Conservation (phyloP, 2,113 vertebrate genomes). For the Xyrauchen texanus region DNA sequence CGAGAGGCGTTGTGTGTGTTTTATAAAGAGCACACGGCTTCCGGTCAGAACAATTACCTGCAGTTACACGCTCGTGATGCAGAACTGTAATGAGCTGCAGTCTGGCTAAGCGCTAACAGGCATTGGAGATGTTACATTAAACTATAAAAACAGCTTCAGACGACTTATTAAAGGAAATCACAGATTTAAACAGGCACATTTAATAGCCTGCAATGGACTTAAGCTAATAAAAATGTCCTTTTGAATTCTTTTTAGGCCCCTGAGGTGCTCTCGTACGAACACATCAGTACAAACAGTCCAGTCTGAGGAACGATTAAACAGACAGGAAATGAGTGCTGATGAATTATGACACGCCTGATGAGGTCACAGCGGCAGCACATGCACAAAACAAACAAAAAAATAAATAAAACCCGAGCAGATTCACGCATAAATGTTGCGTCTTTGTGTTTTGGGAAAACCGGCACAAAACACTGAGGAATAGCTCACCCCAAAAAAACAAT, state of each 20-base stretch:
- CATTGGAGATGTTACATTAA: constrained; percentile 8
- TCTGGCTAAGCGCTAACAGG: constrained; percentile 3
- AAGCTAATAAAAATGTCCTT: constrained; percentile 26
- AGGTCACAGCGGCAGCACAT: too few species aligned
- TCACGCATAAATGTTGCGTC: too few species aligned
- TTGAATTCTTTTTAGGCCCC: constrained; percentile 18
- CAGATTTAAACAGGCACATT: neutral
- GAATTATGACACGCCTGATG: neutral
- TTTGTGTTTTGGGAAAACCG: too few species aligned
- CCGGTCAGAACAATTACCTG: neutral
- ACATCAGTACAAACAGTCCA: neutral
- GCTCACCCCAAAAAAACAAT: too few species aligned
- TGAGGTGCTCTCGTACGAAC: neutral
- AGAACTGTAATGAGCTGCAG: neutral
- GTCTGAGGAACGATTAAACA: constrained; percentile 5
- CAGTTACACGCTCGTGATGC: neutral
- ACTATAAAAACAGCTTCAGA: neutral
- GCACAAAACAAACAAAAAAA: too few species aligned
- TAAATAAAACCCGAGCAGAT: too few species aligned
- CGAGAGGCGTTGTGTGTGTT: neutral
- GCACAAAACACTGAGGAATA: too few species aligned
- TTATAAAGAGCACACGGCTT: too few species aligned
- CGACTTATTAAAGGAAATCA: constrained; percentile 9
- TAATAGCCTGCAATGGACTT: constrained; percentile 30
- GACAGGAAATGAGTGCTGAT: neutral